phyloP scores from a whole-genome alignment of 2,797 vertebrate genomes.

The Acestrorhynchus altus region DNA sequence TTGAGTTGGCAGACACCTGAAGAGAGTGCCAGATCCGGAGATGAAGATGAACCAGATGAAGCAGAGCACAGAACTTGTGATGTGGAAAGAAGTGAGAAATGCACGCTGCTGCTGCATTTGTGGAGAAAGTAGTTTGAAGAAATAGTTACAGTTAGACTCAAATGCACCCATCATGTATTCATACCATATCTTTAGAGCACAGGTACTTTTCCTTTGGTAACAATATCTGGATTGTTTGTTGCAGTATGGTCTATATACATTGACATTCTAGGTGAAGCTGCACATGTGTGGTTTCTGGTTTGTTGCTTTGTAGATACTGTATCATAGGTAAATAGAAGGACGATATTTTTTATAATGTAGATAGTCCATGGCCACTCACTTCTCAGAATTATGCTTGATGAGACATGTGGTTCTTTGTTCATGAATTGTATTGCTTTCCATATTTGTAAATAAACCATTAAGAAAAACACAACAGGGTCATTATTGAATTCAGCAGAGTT shows the following conservation, averaged over 20 bases:
- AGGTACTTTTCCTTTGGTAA: constrained; percentile 20
- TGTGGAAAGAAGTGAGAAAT: neutral
- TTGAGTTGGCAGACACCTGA: constrained; percentile 8
- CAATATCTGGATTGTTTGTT: constrained; percentile 38
- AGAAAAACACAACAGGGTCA: neutral
- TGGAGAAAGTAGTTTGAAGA: neutral
- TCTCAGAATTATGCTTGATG: constrained; percentile 59
- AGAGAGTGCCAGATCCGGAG: constrained; percentile 1
- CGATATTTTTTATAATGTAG: constrained; percentile 81
- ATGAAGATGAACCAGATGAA: neutral
- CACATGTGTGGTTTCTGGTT: constrained; percentile 47
- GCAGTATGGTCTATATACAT: too few relatives aligned
- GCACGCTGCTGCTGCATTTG: neutral
- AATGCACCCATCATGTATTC: neutral
- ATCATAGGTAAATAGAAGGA: constrained; percentile 75
- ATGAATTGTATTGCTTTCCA: constrained; percentile 47
- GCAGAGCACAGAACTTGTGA: neutral
- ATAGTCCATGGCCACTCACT: constrained; percentile 63
- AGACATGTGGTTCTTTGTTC: constrained; percentile 55
- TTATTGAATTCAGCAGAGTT: neutral
- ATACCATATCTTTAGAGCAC: neutral
- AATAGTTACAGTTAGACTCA: neutral
- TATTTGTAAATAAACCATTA: constrained; percentile 77
- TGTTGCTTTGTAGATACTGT: constrained; percentile 82
- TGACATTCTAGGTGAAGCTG: constrained; percentile 50